phyloP scores from a whole-genome alignment of 1,140 invertebrate species.

The Papilio xuthus region DNA sequence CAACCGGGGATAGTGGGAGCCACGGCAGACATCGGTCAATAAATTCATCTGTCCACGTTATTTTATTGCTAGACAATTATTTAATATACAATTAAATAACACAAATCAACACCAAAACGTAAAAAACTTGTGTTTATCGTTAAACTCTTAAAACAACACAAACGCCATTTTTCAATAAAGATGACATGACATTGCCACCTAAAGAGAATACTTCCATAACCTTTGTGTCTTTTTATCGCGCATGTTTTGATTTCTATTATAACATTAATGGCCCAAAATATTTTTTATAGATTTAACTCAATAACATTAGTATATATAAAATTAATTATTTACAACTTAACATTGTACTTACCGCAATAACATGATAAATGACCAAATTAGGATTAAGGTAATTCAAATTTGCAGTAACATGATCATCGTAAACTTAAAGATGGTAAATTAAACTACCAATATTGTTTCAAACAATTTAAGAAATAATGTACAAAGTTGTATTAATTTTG shows the following conservation, averaged over 20 bases:
- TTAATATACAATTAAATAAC: slow-evolving; percentile 50
- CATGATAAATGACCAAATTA: no score
- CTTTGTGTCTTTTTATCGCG: neutral
- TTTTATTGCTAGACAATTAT: slow-evolving; percentile 56
- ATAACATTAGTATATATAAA: no score
- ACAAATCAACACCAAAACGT: slow-evolving; percentile 46
- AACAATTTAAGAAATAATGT: neutral
- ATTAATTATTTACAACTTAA: no score
- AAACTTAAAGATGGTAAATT: neutral
- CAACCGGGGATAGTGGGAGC: slow-evolving; percentile 79
- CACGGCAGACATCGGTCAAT: slow-evolving; percentile 80
- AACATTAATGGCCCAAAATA: no score
- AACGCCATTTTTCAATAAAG: slow-evolving; percentile 78
- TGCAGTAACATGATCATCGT: no score
- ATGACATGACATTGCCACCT: slow-evolving; percentile 51
- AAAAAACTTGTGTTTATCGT: slow-evolving; percentile 67
- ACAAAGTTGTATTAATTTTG: no score
- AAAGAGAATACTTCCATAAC: slow-evolving; percentile 42
- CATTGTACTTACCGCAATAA: no score
- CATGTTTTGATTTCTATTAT: neutral
- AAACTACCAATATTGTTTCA: slow-evolving; percentile 23
- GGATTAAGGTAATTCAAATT: no score
- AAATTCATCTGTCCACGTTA: slow-evolving; percentile 76
- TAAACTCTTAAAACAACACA: slow-evolving; percentile 74
- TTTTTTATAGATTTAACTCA: no score